phyloP scores from a whole-genome alignment of 2,888 invertebrate species.

The Ecdyonurus torrentis region DNA sequence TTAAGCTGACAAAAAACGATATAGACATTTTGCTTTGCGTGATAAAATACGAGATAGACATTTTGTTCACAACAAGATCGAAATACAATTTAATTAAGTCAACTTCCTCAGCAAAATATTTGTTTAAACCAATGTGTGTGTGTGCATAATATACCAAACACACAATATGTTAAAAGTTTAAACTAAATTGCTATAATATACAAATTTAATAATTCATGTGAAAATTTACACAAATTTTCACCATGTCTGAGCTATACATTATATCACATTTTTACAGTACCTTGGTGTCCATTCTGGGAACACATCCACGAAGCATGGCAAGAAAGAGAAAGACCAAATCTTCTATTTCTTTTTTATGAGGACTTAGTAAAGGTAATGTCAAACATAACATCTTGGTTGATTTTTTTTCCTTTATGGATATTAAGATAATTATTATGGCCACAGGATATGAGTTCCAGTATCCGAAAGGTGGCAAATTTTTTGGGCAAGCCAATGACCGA shows the following conservation, averaged over 20 bases:
- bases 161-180: no score
- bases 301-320: not conserved
- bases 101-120: no score
- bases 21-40: no score
- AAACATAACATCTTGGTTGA: not conserved
- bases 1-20: no score
- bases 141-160: no score
- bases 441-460: conserved; percentile 8
- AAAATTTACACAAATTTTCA: not conserved
- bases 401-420: not conserved
- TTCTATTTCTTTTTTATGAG: not conserved
- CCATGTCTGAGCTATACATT: no score
- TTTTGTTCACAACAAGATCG: no score
- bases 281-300: not conserved
- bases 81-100: no score
- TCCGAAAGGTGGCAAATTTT: conserved; percentile 25
- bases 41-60: no score
- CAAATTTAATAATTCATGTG: no score
- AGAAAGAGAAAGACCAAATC: not conserved
- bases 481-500: conserved; percentile 23
- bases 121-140: no score
- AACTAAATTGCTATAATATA: no score
- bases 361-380: not conserved
- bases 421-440: not conserved
- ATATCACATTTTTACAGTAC: not conserved